Evolutionary conservation across 2,113 vertebrate genomes (phyloP), one percentile per base, ranked within the genome.

Genomic region (Zootoca vivipara): DNA sequence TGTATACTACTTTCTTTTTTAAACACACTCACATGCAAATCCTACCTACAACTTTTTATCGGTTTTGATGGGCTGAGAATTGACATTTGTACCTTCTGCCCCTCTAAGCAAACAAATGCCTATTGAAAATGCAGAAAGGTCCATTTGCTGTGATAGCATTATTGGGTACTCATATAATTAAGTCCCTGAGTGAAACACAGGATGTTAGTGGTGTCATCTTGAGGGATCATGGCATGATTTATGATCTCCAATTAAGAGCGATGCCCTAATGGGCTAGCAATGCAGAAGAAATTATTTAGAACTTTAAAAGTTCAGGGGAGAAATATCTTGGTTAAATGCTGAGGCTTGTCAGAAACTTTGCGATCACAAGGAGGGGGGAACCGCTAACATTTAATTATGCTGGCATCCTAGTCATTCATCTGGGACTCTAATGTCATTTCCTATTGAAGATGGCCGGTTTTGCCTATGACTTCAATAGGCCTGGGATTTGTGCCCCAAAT

Each of bases 181-280:
- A 92, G 87, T 78, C 85, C 81, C 89, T 90, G 90, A 91, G 78
- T 28, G 42, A 82, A 75, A 83, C 82, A 0, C 58, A 88, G 22
- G 24, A 0, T 65, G 75, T 58, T 85, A 42, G 81, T 46, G 81
- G 81, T 86, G 40, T 58, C 84, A 33, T 28, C 81, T 93, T 92
- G 88, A 90, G 89, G 78, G 70, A 69, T 28, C 78, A 78, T 89
- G 77, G 74, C 20, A 8, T 93, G 90, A 95, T 93, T 94, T 94
- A 90, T 87, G 87, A 30, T 28, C 58, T 18, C 58, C 77, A 83
- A 0, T 65, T 84, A 86, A 83, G 56, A n/a, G 13, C 3, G 88
- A 28, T 88, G 7, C 46, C 75, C 12, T 67, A 52, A 7, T 40
- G 81, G 77, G 78, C 46, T 2, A 1, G 15, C 1, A 58, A 33